Conservation (phyloP, 2,888 invertebrate species). For the Pyrgus malvae region DNA sequence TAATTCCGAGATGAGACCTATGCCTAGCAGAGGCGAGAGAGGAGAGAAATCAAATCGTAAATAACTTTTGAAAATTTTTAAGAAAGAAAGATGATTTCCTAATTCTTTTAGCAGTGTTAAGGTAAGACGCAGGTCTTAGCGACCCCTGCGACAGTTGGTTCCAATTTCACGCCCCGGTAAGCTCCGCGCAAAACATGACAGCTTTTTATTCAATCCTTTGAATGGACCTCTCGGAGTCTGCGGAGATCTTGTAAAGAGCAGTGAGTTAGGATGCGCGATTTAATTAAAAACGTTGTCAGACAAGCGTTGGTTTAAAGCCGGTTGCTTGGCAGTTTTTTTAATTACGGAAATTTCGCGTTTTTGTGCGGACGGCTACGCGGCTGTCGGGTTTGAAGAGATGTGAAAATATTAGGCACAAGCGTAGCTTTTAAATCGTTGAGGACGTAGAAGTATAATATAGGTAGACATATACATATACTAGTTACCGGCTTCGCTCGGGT, state of each 20-base stretch:
- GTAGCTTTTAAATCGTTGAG: no score
- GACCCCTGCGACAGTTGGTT: slow-evolving; percentile 28
- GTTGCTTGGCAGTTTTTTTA: slow-evolving; percentile 3
- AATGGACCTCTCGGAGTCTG: slow-evolving; percentile 22
- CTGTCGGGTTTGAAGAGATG: background rate
- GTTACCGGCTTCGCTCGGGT: no score
- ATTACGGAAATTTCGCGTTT: background rate
- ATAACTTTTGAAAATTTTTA: no score
- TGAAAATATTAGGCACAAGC: no score
- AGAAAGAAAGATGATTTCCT: no score
- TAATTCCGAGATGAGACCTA: no score
- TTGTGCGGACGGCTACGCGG: no score
- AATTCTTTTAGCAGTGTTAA: no score
- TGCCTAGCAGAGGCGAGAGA: no score
- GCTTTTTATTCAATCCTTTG: slow-evolving; percentile 34
- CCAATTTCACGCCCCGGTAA: slow-evolving; percentile 38
- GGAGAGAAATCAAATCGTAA: no score
- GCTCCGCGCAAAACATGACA: slow-evolving; percentile 35
- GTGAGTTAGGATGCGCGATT: slow-evolving; percentile 18
- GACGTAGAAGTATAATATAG: no score
- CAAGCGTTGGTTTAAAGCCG: slow-evolving; percentile 11
- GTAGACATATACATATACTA: no score
- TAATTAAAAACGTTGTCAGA: slow-evolving; percentile 27
- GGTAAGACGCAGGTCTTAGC: slow-evolving; percentile 1
- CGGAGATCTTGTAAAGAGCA: slow-evolving; percentile 6